These are phyloP conservation scores for Centrocercus urophasianus DNA, from an alignment of 2,113 vertebrate species.

Conservation along the genomic window DNA sequence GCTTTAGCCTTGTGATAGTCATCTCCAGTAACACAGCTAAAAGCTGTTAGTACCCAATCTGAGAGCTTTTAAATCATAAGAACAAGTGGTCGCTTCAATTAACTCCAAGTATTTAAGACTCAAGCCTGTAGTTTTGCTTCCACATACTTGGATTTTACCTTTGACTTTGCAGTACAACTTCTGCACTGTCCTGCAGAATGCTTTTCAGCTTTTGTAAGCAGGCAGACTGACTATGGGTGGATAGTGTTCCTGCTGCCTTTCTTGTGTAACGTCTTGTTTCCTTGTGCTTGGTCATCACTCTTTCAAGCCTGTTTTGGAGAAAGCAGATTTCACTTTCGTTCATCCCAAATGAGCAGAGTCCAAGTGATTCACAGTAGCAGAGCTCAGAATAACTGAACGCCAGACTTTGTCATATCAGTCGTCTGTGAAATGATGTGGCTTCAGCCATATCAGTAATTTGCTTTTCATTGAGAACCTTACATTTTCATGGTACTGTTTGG, in stretches of 20 bases:
- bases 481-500: neutral
- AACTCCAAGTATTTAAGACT: neutral
- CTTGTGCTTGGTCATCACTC: neutral
- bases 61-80: neutral
- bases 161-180: neutral
- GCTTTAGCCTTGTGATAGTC: neutral
- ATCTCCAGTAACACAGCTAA: neutral
- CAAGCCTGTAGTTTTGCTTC: neutral
- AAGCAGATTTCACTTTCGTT: neutral
- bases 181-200: neutral
- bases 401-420: neutral
- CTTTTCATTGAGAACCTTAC: neutral
- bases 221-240: neutral
- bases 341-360: neutral
- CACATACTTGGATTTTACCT: accelerated
- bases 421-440: neutral
- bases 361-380: neutral
- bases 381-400: neutral
- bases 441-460: neutral
- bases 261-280: neutral
- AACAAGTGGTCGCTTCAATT: neutral
- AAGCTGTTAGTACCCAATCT: neutral
- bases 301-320: neutral
- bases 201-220: neutral
- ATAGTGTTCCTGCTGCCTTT: neutral